Conservation (phyloP, 2,113 vertebrate species). For the Macaca nemestrina region DNA sequence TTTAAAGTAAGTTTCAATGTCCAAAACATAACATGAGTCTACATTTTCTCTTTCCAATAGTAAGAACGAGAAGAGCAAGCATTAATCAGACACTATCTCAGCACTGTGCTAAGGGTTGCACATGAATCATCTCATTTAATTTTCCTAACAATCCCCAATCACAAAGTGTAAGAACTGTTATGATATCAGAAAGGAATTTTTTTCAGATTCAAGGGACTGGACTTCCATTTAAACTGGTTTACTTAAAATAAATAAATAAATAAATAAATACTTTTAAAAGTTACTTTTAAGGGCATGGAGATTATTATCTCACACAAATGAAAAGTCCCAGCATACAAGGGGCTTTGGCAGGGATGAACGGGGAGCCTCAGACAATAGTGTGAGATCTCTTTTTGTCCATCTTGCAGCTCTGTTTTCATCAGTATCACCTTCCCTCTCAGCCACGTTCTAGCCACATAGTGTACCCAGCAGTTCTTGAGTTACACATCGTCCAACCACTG, state of each 20-base stretch:
- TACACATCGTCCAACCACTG: background rate
- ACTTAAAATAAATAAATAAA: background rate
- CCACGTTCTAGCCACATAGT: rapidly evolving
- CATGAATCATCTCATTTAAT: background rate
- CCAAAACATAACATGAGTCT: background rate
- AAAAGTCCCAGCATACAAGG: background rate
- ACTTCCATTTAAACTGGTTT: background rate
- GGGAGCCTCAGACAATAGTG: background rate
- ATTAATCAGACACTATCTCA: background rate
- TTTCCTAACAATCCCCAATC: background rate
- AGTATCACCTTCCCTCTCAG: too few relatives aligned
- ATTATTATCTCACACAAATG: background rate
- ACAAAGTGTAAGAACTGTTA: background rate
- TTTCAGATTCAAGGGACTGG: conserved; percentile 1
- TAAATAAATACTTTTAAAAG: background rate
- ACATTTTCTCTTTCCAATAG: background rate
- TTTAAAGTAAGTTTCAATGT: background rate
- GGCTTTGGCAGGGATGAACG: rapidly evolving
- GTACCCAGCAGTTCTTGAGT: too few relatives aligned
- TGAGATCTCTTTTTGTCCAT: too few relatives aligned
- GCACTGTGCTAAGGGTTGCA: background rate
- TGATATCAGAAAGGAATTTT: background rate
- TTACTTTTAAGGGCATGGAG: background rate
- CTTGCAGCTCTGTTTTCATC: background rate
- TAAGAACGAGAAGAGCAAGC: background rate